A percentile compares a stretch with the other conserved stretches of the same genome.
phyloP scores from a whole-genome alignment of 2,113 vertebrate species.

The Macrotis lagotis region DNA sequence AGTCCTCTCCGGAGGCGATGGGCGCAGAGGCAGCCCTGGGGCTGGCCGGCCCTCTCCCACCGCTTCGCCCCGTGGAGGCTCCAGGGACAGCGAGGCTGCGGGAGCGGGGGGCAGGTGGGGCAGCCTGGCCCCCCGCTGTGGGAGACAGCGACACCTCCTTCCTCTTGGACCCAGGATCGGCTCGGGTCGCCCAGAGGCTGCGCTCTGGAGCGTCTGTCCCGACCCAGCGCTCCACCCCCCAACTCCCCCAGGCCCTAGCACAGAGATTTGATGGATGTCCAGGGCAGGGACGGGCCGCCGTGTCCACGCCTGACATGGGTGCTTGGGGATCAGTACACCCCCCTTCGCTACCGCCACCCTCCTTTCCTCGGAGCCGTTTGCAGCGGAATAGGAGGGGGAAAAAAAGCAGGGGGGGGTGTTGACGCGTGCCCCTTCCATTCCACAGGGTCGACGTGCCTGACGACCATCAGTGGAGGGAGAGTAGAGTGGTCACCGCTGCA shows the following conservation, averaged over 20 bases:
- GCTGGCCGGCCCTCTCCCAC: background rate
- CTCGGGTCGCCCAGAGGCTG: slow-evolving; percentile 54
- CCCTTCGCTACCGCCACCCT: slow-evolving; percentile 58
- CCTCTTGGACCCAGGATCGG: slow-evolving; percentile 53
- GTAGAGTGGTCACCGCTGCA: slow-evolving; percentile 66
- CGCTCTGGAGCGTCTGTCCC: slow-evolving; percentile 56
- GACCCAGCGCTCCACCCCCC: background rate
- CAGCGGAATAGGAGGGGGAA: slow-evolving; percentile 45
- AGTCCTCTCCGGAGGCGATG: slow-evolving; percentile 49
- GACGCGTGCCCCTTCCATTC: slow-evolving; percentile 64
- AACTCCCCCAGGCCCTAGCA: background rate
- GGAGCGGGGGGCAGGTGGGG: slow-evolving; percentile 10
- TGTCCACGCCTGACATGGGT: slow-evolving; percentile 44
- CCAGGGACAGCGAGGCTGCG: slow-evolving; percentile 24
- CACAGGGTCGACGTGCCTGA: slow-evolving; percentile 65
- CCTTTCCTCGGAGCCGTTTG: slow-evolving; percentile 60
- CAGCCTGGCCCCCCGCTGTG: slow-evolving; percentile 44
- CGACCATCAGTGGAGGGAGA: slow-evolving; percentile 61
- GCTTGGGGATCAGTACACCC: slow-evolving; percentile 51
- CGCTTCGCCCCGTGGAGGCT: slow-evolving; percentile 44
- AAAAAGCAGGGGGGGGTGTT: slow-evolving; percentile 46
- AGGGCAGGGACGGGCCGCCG: slow-evolving; percentile 51
- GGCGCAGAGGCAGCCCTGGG: background rate
- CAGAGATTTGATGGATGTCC: slow-evolving; percentile 66
- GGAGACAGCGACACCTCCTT: slow-evolving; percentile 50